phyloP scores from a whole-genome alignment of 2,797 vertebrate species.

The Chaetophractus vellerosus region DNA sequence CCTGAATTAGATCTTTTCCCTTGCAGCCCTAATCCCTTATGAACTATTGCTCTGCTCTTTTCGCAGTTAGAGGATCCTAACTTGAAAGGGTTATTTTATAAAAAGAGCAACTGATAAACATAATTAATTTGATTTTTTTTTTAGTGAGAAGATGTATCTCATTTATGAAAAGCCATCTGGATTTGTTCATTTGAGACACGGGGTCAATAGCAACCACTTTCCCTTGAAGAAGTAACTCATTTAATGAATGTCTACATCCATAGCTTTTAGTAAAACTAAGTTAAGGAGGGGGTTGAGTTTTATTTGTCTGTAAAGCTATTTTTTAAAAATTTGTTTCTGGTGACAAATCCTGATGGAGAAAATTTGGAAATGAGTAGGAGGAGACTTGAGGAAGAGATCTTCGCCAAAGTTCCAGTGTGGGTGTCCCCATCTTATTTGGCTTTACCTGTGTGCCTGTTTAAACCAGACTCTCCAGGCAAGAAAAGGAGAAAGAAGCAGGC shows the following conservation, averaged over 20 bases:
- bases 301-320: neutral
- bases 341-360: neutral
- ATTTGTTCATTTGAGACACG: neutral
- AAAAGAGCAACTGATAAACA: neutral
- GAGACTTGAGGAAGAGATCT: neutral
- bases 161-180: neutral
- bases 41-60: neutral
- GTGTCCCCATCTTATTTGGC: too few species aligned
- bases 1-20: neutral
- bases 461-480: neutral
- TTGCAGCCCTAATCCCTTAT: neutral
- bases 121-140: neutral
- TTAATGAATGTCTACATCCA: neutral
- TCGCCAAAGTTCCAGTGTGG: neutral
- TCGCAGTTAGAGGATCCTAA: neutral
- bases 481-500: neutral
- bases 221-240: neutral
- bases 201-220: neutral
- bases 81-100: neutral
- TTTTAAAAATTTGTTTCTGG: neutral
- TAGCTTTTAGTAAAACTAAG: neutral
- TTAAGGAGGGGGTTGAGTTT: neutral
- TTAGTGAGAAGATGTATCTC: neutral
- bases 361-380: neutral
- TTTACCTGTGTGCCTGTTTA: neutral